Percentiles rank a stretch among this genome's conserved stretches.
Conservation (phyloP, 2,888 invertebrate genomes). For the Ichneumon xanthorius region DNA sequence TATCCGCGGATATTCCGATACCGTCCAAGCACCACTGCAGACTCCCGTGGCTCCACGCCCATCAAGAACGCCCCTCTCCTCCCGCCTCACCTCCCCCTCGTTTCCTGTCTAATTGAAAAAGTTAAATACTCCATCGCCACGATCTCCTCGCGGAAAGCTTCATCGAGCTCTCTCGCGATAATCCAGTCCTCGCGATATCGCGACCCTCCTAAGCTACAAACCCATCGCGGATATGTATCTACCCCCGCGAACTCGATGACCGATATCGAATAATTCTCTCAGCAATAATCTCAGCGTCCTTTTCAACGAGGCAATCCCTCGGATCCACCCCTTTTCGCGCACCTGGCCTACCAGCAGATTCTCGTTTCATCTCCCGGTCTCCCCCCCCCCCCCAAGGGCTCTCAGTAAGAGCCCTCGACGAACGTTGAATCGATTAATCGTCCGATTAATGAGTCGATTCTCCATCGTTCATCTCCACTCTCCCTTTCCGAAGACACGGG, state of each 20-base stretch:
- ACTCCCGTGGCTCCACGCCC: slow-evolving; percentile 59
- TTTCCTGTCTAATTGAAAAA: slow-evolving; percentile 75
- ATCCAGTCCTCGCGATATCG: neutral
- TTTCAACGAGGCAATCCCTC: slow-evolving; percentile 59
- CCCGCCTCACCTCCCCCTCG: neutral
- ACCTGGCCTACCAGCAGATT: slow-evolving; percentile 47
- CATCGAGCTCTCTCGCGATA: neutral
- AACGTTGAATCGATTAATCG: slow-evolving; percentile 77
- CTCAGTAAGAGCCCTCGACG: slow-evolving; percentile 21
- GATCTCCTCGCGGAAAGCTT: neutral
- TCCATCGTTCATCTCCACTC: slow-evolving; percentile 67
- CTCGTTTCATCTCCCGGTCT: slow-evolving; percentile 26
- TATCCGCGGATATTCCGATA: slow-evolving; percentile 14
- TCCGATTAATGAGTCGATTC: slow-evolving; percentile 77
- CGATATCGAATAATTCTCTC: slow-evolving; percentile 52
- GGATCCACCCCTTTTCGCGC: slow-evolving; percentile 59
- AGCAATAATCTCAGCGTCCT: slow-evolving; percentile 47
- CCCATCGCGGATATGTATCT: neutral
- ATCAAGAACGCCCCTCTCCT: slow-evolving; percentile 54
- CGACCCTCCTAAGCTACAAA: neutral
- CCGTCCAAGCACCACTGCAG: neutral
- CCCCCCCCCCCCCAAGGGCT: slow-evolving; percentile 23
- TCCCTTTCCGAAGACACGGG: slow-evolving; percentile 49
- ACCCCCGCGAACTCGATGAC: slow-evolving; percentile 52
- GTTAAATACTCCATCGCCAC: slow-evolving; percentile 74